These are phyloP conservation scores for Palythoa caribaeorum DNA, from an alignment of 92 coral and sea anemone genomes.

Conservation along the genomic window DNA sequence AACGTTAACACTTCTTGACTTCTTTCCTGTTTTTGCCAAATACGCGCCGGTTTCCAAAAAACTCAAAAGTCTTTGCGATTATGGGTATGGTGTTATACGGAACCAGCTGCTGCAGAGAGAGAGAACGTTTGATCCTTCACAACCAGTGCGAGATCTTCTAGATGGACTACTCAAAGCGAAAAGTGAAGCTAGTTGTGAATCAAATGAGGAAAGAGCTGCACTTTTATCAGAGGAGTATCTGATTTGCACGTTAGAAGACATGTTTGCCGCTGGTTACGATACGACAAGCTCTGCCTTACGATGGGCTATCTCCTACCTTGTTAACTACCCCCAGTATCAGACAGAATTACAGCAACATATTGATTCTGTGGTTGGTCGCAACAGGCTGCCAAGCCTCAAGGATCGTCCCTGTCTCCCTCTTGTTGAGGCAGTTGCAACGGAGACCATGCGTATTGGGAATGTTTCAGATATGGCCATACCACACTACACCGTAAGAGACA, in stretches of 20 bases:
- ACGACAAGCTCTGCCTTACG: constrained; percentile 30
- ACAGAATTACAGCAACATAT: constrained; percentile 36
- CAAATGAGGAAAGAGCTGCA: not conserved
- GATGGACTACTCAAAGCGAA: constrained; percentile 34
- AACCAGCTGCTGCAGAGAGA: not conserved
- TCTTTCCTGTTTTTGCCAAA: constrained; percentile 29
- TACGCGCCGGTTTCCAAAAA: constrained; percentile 19
- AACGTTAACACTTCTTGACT: constrained; percentile 20
- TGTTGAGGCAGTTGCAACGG: constrained; percentile 38
- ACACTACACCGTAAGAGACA: constrained; percentile 43
- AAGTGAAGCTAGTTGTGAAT: constrained; percentile 31
- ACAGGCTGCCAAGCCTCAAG: constrained; percentile 32
- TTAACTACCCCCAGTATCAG: constrained; percentile 38
- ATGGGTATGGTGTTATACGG: constrained; percentile 30
- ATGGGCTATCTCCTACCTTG: constrained; percentile 27
- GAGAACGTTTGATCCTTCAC: constrained; percentile 16
- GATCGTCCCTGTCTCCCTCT: constrained; percentile 49
- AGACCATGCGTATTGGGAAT: constrained; percentile 45
- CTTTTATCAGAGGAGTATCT: constrained; percentile 36
- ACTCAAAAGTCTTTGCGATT: constrained; percentile 8
- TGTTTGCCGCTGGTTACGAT: constrained; percentile 56
- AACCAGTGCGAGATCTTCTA: constrained; percentile 17
- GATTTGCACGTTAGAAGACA: constrained; percentile 41
- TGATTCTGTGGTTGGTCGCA: constrained; percentile 49
- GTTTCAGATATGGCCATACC: constrained; percentile 43